Conservation (phyloP, 2,113 vertebrate genomes). For the Marmota flaviventris region DNA sequence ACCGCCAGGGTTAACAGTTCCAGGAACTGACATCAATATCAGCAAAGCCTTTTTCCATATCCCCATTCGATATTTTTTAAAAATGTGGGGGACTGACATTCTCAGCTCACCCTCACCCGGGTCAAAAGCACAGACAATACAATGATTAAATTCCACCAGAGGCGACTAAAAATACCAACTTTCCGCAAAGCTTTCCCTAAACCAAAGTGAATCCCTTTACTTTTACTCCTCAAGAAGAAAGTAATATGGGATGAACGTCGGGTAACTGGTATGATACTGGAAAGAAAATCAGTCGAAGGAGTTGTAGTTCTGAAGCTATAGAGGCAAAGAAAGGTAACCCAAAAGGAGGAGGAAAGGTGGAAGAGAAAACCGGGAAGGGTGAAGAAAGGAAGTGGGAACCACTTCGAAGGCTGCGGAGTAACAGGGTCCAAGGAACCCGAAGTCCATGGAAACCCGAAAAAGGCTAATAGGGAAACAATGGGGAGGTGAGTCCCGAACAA, state of each 20-base stretch:
- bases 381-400: background rate
- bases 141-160: background rate
- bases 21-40: conserved; percentile 36
- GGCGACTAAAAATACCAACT: conserved; percentile 47
- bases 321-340: background rate
- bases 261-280: background rate
- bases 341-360: background rate
- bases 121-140: background rate
- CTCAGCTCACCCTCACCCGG: background rate
- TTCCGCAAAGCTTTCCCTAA: background rate
- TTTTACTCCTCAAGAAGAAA: conserved; percentile 31
- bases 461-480: conserved; percentile 62
- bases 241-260: background rate
- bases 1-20: conserved; percentile 40
- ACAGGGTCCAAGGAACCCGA: background rate
- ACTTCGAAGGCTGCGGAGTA: background rate
- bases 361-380: background rate
- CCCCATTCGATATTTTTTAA: background rate
- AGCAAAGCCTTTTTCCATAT: background rate
- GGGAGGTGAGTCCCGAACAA: background rate
- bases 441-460: background rate
- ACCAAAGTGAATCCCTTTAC: conserved; percentile 9
- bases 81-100: background rate
- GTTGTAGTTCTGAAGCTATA: background rate
- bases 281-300: no score